Conservation (phyloP, 2,888 invertebrate genomes). For the Eupithecia subumbrata region DNA sequence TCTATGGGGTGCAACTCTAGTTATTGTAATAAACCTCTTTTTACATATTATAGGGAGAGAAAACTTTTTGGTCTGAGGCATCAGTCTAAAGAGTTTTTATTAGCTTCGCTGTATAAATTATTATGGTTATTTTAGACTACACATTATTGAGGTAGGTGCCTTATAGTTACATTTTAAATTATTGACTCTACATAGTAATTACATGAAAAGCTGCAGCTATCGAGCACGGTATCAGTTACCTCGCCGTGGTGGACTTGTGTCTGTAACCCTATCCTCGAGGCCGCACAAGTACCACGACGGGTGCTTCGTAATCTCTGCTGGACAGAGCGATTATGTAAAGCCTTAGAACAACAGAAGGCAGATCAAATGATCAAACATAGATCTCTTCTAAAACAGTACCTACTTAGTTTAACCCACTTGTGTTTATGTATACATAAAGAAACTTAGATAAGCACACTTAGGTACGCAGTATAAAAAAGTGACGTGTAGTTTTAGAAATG, state of each 20-base stretch:
- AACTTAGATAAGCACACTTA: neutral
- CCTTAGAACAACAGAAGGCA: conserved; percentile 3
- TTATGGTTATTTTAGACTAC: too few species aligned
- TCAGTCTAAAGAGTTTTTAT: neutral
- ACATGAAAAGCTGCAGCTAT: conserved; percentile 6
- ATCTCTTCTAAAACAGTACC: neutral
- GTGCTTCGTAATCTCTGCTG: conserved; percentile 11
- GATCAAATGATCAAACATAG: neutral
- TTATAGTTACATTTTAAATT: neutral
- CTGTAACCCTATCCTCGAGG: conserved; percentile 13
- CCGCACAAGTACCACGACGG: conserved; percentile 6
- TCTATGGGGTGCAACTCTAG: neutral
- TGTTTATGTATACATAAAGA: neutral
- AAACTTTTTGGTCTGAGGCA: neutral
- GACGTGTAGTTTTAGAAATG: too few species aligned
- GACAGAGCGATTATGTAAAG: neutral
- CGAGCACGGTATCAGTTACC: neutral
- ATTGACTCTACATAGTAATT: neutral
- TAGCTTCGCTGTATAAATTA: too few species aligned
- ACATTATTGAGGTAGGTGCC: too few species aligned
- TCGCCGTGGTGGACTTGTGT: neutral
- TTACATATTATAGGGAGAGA: neutral
- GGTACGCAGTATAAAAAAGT: too few species aligned
- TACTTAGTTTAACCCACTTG: neutral
- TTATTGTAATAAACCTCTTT: neutral